Percentiles rank a stretch among this genome's conserved stretches.
Evolutionary conservation across 2,113 vertebrate species (phyloP).

Genomic region (Sinosuthora webbiana): DNA sequence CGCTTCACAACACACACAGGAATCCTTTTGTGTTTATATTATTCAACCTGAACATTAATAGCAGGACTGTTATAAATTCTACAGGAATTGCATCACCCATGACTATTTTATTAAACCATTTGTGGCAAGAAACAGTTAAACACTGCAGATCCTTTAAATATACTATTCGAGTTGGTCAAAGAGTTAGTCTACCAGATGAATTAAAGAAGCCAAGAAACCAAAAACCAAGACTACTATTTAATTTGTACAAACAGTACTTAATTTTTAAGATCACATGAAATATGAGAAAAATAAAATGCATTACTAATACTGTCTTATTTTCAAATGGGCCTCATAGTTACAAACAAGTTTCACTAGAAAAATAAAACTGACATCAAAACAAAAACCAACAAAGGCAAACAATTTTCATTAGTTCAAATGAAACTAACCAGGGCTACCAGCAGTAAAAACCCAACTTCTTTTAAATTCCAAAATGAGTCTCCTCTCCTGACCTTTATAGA

Average conservation of each 20-base stretch:
- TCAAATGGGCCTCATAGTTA: not conserved
- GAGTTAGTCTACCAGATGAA: not conserved
- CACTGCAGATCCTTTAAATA: not conserved
- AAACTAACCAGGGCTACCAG: constrained; percentile 60
- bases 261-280: not conserved
- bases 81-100: not conserved
- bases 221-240: not conserved
- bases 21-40: constrained; percentile 37
- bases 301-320: constrained; percentile 32
- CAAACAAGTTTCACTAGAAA: not conserved
- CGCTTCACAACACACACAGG: constrained; percentile 41
- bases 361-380: constrained; percentile 6
- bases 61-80: constrained; percentile 35
- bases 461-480: constrained; percentile 71
- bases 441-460: constrained; percentile 62
- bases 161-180: not conserved
- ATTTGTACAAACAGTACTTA: not conserved
- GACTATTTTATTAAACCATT: constrained; percentile 26
- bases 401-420: constrained; percentile 31
- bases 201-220: not conserved
- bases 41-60: constrained; percentile 64
- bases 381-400: constrained; percentile 16
- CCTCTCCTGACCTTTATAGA: constrained; percentile 75
- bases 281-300: not conserved
- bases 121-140: constrained; percentile 22